Base-by-base conservation (phyloP, 2,888 invertebrate genomes). In the Tinea pellionella region DNA sequence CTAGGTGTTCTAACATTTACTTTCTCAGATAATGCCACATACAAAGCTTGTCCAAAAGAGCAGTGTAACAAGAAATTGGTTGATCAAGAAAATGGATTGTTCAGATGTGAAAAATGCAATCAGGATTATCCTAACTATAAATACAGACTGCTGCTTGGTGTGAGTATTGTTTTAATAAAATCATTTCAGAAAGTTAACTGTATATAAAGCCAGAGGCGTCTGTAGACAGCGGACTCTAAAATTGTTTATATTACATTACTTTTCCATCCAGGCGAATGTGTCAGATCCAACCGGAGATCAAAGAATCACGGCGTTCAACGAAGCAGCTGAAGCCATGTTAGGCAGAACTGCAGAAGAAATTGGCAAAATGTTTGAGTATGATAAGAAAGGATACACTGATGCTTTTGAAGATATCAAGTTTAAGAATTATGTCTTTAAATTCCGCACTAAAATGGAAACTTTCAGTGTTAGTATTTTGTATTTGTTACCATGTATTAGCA, bases 21-120 rank as follows among this genome's bases (percentile, higher is more conserved):
- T 15, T 92, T 92, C 69, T 88, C 91, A 7, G 96, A 96, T 63
- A 97, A 96, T 76, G 91, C 93, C 2, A 81, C 96, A 60, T 99
- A 99, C 80, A 94, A 94, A 82, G 94, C 98, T 0, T 99, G 99
- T 67, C 94, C 97, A 0, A 89, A 90, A 59, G 91, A 93, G 0
- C 92, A 92, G 59, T 99, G 99, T 80, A 97, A 98, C 75, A 99
- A 99, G 80, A 99, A 99, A 80, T 89, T 98, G 0, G 86, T 96
- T 8, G 97, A 98, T 76, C 91, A 93, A 70, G 93, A 93, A 64
- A 96, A 96, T 70, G 96, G 96, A 0, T 89, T 92, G 72, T 99
- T 92, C 80, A 89, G 96, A 60, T 99, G 99, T 78, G 99, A 99
- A 77, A 99, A 99, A 78, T 99, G 99, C 76, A 91, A 93, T 69